Evolutionary conservation across 2,797 vertebrate genomes (phyloP), one percentile per base, ranked within the genome.

Genomic region (Protonibea diacanthus): DNA sequence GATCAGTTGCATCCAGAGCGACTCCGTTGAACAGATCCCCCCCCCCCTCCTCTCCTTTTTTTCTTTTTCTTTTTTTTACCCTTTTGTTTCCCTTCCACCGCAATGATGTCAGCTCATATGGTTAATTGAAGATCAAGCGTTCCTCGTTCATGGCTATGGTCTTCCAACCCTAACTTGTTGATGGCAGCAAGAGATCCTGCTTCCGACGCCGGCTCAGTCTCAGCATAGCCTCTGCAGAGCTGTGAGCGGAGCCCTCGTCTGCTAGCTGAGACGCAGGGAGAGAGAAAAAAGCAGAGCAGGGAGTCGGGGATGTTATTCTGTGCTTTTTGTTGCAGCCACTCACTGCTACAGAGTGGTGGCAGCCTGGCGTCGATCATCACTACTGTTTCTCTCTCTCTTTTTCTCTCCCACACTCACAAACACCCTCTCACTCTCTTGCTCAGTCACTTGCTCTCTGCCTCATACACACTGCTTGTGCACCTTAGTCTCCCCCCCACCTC

Each of bases 291-390:
- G 89, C 91, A 79, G 92, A 93, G 93, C 91, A 71, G 83, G 85
- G 90, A 94, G 91, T 87, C 91, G 27, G 92, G 83, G 93, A 95
- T 94, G 95, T 95, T 95, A 94, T 95, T 94, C 94, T 96, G 96
- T 96, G 97, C 97, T 98, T 97, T 97, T 97, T 96, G 96, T 97
- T 97, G 98, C 95, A 96, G 96, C 96, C 97, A 97, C 97, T 97
- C 97, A 95, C 96, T 96, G 97, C 97, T 97, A 96, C 97, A 98
- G 97, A 97, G 95, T 96, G 95, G 96, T 96, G 96, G 96, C 97
- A 98, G 97, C 96, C 98, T 99, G 97, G 98, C 97, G 97, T 99
- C 97, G 98, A 96, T 95, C 83, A 95, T 96, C 97, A 96, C 97
- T 96, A 96, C 97, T 93, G 96, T 95, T 94, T 97, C 96, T 98